Conservation (phyloP, 64 coral and sea anemone species). For the Acropora tenuis region DNA sequence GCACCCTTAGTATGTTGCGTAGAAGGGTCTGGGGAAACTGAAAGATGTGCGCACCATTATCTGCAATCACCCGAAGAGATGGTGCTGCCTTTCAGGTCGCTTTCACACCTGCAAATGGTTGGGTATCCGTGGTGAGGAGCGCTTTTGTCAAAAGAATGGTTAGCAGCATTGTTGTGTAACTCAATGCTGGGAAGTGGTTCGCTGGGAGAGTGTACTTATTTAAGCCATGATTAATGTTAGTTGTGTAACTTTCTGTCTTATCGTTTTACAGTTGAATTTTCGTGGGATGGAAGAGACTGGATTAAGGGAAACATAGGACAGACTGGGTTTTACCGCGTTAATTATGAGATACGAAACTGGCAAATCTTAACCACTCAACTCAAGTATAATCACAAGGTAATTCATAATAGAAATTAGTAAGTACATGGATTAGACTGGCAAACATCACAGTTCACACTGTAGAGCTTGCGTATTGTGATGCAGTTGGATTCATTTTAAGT, state of each 20-base stretch:
- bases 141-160: neutral
- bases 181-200: too few species aligned
- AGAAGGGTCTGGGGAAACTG: neutral
- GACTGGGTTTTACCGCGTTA: constrained; percentile 90
- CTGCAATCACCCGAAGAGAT: neutral
- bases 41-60: neutral
- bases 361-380: constrained; percentile 59
- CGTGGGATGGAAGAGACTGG: constrained; percentile 86
- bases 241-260: neutral
- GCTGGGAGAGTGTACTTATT: neutral
- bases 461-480: too few species aligned
- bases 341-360: constrained; percentile 80
- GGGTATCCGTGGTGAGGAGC: neutral
- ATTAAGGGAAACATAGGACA: constrained; percentile 90
- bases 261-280: constrained; percentile 57
- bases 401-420: neutral
- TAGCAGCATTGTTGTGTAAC: too few species aligned
- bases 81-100: neutral
- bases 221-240: neutral
- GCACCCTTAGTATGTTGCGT: neutral
- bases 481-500: too few species aligned
- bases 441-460: too few species aligned
- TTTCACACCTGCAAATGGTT: neutral
- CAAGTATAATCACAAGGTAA: constrained; percentile 59
- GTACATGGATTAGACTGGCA: too few species aligned